A percentile compares a stretch with the other conserved stretches of the same genome.
These are phyloP conservation scores for Catharus minimus DNA, from an alignment of 2,113 vertebrate genomes.

Conservation along the genomic window DNA sequence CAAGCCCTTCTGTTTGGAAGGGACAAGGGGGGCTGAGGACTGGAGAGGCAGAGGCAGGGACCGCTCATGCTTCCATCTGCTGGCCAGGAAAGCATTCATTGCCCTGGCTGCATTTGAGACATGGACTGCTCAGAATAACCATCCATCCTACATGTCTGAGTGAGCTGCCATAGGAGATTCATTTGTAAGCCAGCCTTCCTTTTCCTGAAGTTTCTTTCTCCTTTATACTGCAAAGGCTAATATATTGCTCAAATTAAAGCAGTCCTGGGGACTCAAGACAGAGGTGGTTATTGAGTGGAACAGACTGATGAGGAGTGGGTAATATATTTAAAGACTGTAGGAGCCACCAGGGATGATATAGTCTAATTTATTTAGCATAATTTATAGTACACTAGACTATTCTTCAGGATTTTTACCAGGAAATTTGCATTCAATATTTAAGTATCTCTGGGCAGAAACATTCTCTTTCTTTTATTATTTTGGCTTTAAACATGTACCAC, in stretches of 20 bases:
- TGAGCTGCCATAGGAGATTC: neutral
- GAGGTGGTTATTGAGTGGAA: slow-evolving; percentile 58
- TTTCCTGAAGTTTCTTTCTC: slow-evolving; percentile 25
- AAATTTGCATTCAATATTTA: slow-evolving; percentile 54
- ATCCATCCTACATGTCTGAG: neutral
- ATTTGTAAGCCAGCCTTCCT: slow-evolving; percentile 4
- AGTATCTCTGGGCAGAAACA: slow-evolving; percentile 34
- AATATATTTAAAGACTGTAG: slow-evolving; percentile 59
- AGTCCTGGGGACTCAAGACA: slow-evolving; percentile 17
- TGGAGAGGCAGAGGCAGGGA: neutral
- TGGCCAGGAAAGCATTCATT: neutral
- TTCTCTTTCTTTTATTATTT: slow-evolving; percentile 39
- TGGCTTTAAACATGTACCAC: neutral
- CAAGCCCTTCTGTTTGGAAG: neutral
- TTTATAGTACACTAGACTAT: slow-evolving; percentile 42
- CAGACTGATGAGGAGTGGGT: slow-evolving; percentile 52
- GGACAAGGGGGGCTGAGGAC: rapidly evolving
- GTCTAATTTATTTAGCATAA: slow-evolving; percentile 54
- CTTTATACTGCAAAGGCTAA: slow-evolving; percentile 37
- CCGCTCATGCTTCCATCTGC: neutral
- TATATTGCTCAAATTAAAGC: slow-evolving; percentile 34
- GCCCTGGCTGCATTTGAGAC: neutral
- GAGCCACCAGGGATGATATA: slow-evolving; percentile 30
- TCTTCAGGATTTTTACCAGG: slow-evolving; percentile 50
- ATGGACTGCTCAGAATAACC: neutral